A percentile compares a stretch with the other conserved stretches of the same genome.
Conservation (phyloP, 2,888 invertebrate genomes). For the Strigamia maritima region DNA sequence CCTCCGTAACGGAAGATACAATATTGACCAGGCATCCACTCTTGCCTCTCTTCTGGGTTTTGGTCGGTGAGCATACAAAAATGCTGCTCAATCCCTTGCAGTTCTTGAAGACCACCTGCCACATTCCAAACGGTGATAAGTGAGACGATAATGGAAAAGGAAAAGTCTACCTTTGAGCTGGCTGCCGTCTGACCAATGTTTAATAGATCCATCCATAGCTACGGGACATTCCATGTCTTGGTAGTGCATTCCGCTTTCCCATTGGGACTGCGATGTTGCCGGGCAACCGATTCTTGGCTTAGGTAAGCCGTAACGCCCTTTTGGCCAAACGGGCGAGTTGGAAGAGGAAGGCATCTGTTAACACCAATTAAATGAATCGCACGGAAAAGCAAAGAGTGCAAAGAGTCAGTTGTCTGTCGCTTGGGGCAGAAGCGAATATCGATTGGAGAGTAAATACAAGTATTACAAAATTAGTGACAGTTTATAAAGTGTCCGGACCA, state of each 20-base stretch:
- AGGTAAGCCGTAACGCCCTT: conserved; percentile 46
- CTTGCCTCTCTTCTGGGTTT: background rate
- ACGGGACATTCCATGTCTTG: conserved; percentile 46
- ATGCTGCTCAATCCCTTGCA: conserved; percentile 45
- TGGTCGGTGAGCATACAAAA: conserved; percentile 45
- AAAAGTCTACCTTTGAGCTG: conserved; percentile 44
- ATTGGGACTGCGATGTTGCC: conserved; percentile 41
- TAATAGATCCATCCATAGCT: conserved; percentile 45
- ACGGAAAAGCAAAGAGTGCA: background rate
- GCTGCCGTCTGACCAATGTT: conserved; percentile 46
- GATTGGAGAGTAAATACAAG: background rate
- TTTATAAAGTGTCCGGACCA: too few species aligned
- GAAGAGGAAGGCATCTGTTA: background rate
- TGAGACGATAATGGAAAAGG: too few species aligned
- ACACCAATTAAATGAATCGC: background rate
- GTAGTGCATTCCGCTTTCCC: conserved; percentile 45
- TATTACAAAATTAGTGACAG: too few species aligned
- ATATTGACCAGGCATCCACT: conserved; percentile 46
- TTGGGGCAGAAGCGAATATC: background rate
- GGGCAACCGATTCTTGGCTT: conserved; percentile 47
- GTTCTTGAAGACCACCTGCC: conserved; percentile 43
- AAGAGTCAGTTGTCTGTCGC: background rate
- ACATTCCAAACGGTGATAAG: background rate
- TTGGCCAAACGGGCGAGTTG: conserved; percentile 44
- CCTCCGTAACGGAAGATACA: conserved; percentile 46